Evolutionary conservation across 2,797 vertebrate species (phyloP).

Genomic region (Ara ararauna): DNA sequence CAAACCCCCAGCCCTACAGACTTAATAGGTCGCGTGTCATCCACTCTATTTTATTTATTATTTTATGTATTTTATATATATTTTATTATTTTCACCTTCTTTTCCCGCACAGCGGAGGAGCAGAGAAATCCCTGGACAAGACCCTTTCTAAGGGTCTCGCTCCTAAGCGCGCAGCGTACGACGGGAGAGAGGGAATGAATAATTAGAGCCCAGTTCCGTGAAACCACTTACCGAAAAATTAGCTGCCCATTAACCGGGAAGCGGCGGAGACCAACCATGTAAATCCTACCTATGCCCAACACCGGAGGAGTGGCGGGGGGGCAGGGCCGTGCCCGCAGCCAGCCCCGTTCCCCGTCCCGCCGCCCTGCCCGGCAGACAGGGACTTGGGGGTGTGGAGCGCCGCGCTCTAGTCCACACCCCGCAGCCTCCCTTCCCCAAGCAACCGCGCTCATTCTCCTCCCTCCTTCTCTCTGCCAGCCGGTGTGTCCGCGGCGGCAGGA

Average conservation of each 20-base stretch:
- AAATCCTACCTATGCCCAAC: slow-evolving; percentile 49
- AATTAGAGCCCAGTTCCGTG: slow-evolving; percentile 60
- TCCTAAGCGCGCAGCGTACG: neutral
- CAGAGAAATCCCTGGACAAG: neutral
- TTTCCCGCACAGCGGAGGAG: neutral
- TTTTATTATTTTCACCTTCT: neutral
- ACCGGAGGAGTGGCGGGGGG: neutral
- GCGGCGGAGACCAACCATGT: slow-evolving; percentile 29
- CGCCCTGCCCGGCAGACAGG: neutral
- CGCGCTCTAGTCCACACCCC: slow-evolving; percentile 67
- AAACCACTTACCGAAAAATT: slow-evolving; percentile 75
- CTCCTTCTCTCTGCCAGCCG: slow-evolving; percentile 57
- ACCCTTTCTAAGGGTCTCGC: neutral
- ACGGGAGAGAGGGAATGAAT: slow-evolving; percentile 26
- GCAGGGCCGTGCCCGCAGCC: neutral
- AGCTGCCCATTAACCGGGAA: slow-evolving; percentile 70
- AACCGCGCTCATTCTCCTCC: slow-evolving; percentile 62
- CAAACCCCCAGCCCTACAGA: neutral
- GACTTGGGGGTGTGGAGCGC: slow-evolving; percentile 66
- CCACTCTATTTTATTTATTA: neutral
- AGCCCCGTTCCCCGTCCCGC: neutral
- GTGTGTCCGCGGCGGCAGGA: slow-evolving; percentile 36
- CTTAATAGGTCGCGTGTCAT: neutral
- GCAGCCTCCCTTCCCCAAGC: slow-evolving; percentile 46
- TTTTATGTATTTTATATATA: neutral